These are phyloP conservation scores for Nebria brevicollis DNA, from an alignment of 2,888 invertebrate genomes.

Conservation along the genomic window DNA sequence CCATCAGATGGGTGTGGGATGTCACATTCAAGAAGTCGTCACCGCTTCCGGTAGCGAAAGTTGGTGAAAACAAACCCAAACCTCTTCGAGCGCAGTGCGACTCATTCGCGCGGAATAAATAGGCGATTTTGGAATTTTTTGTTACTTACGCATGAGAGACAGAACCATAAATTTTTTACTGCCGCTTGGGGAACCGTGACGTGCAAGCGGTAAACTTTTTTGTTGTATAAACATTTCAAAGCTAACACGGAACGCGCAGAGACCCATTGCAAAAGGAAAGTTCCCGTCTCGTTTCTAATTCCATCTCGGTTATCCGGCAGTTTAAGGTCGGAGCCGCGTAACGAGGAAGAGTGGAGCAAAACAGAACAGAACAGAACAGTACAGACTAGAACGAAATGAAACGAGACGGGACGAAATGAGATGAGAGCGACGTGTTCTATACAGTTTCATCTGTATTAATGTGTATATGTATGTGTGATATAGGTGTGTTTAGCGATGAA, in stretches of 20 bases:
- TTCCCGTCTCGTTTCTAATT: slow-evolving; percentile 46
- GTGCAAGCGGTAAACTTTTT: slow-evolving; percentile 47
- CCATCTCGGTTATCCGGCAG: slow-evolving; percentile 45
- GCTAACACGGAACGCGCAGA: slow-evolving; percentile 44
- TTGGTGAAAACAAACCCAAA: slow-evolving; percentile 35
- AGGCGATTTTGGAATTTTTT: slow-evolving; percentile 52
- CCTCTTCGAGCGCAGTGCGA: slow-evolving; percentile 42
- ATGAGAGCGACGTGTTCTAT: neutral
- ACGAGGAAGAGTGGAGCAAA: slow-evolving; percentile 34
- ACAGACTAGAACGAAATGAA: slow-evolving; percentile 7
- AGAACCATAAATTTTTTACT: slow-evolving; percentile 47
- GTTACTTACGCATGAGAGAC: slow-evolving; percentile 48
- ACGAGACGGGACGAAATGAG: slow-evolving; percentile 26
- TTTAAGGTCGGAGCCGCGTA: slow-evolving; percentile 44
- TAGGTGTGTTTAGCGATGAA: neutral
- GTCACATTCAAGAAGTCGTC: slow-evolving; percentile 42
- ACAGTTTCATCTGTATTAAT: neutral
- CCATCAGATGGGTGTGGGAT: slow-evolving; percentile 19
- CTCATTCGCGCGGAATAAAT: slow-evolving; percentile 54
- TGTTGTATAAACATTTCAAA: slow-evolving; percentile 48
- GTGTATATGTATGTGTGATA: neutral
- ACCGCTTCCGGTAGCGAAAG: slow-evolving; percentile 25
- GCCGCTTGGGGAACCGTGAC: slow-evolving; percentile 45
- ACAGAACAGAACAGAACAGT: neutral
- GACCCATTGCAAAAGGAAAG: slow-evolving; percentile 44